Conservation (phyloP, 1,140 invertebrate species). For the Caenorhabditis tropicalis region DNA sequence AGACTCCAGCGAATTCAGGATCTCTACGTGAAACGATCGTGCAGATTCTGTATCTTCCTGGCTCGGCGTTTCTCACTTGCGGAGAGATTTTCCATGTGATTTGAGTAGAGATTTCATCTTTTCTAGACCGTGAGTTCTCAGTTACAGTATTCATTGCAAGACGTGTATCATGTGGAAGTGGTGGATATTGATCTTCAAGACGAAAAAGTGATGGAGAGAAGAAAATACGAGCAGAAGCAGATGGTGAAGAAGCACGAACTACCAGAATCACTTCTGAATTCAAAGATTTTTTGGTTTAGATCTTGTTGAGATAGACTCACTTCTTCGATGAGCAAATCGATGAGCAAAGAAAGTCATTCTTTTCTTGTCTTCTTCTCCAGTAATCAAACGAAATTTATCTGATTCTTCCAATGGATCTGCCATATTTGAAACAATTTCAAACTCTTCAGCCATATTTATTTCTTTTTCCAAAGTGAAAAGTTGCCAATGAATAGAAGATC, state of each 20-base stretch:
- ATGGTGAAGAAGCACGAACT: conserved; percentile 30
- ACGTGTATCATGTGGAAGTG: conserved; percentile 51
- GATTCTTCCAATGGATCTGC: conserved; percentile 31
- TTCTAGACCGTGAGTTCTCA: not conserved
- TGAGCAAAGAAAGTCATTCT: conserved; percentile 53
- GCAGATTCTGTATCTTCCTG: conserved; percentile 52
- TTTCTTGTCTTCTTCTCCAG: conserved; percentile 50
- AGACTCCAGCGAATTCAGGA: conserved; percentile 47
- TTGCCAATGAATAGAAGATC: conserved; percentile 52
- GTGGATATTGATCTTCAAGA: conserved; percentile 49
- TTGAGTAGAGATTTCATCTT: not conserved
- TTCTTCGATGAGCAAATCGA: not conserved
- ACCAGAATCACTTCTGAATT: conserved; percentile 37
- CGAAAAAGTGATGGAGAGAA: conserved; percentile 21
- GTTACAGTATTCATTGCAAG: not conserved
- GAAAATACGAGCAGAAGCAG: conserved; percentile 42
- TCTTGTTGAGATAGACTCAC: too few species aligned
- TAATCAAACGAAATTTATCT: conserved; percentile 29
- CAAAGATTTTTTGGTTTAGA: not conserved
- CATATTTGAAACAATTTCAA: not conserved
- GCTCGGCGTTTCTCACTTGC: conserved; percentile 37
- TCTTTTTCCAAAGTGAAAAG: conserved; percentile 49
- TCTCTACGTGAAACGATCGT: conserved; percentile 47
- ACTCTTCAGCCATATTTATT: not conserved
- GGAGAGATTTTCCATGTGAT: conserved; percentile 26